Conservation (phyloP, 2,888 invertebrate genomes). For the Ditula angustiorana region DNA sequence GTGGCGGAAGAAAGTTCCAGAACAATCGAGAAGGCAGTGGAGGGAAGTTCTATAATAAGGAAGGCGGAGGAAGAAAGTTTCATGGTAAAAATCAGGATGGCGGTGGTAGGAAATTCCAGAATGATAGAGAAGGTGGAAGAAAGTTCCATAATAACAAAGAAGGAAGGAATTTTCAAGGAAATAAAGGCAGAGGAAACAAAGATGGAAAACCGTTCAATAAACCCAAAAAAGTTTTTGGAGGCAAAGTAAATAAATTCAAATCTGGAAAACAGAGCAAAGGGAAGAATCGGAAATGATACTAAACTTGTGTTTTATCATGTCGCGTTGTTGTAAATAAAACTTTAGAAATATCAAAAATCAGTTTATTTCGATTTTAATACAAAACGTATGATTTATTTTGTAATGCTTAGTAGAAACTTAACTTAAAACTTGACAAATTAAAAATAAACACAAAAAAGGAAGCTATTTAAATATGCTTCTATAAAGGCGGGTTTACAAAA, state of each 20-base stretch:
- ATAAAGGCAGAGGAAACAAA: conserved; percentile 46
- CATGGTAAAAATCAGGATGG: conserved; percentile 38
- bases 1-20: conserved; percentile 41
- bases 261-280: conserved; percentile 62
- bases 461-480: conserved; percentile 2
- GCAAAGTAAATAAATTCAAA: conserved; percentile 71
- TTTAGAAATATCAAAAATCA: conserved; percentile 32
- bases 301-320: conserved; percentile 28
- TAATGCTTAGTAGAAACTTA: conserved; percentile 32
- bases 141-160: conserved; percentile 44
- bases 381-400: conserved; percentile 20
- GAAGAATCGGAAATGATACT: conserved; percentile 56
- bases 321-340: conserved; percentile 7
- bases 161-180: conserved; percentile 49
- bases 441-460: neutral
- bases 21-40: conserved; percentile 43
- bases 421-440: conserved; percentile 5
- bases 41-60: conserved; percentile 40
- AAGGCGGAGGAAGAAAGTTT: conserved; percentile 47
- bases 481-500: conserved; percentile 20
- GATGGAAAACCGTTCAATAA: conserved; percentile 51
- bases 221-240: conserved; percentile 71
- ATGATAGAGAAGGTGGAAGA: conserved; percentile 42
- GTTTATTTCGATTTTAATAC: conserved; percentile 22
- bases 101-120: conserved; percentile 50